Percentiles rank a stretch among this genome's conserved stretches.
Evolutionary conservation across 1,140 invertebrate species (phyloP).

Genomic region (Hyles euphorbiae): DNA sequence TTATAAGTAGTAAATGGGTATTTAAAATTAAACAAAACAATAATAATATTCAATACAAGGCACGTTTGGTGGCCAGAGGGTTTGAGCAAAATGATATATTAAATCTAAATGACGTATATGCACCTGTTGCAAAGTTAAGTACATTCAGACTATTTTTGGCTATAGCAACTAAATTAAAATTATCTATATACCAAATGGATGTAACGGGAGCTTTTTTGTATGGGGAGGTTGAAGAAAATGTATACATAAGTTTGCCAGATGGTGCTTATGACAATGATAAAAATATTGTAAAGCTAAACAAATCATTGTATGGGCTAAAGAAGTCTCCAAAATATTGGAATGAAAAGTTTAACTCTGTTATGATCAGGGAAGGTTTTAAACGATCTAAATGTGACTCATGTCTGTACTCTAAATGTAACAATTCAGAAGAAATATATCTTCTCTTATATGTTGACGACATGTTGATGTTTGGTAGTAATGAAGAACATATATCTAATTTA

Average conservation of each 20-base stretch:
- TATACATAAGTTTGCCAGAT: conserved; percentile 24
- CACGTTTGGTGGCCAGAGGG: conserved; percentile 31
- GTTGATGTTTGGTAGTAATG: conserved; percentile 32
- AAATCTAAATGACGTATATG: conserved; percentile 32
- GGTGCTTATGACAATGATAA: conserved; percentile 21
- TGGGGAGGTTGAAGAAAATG: conserved; percentile 29
- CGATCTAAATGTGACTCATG: conserved; percentile 33
- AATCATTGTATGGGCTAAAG: conserved; percentile 37
- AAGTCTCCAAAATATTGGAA: conserved; percentile 36
- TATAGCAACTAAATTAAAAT: conserved; percentile 31
- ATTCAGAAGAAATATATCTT: conserved; percentile 33
- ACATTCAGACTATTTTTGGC: conserved; percentile 35
- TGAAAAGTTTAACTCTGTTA: conserved; percentile 33
- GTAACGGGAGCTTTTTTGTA: conserved; percentile 35
- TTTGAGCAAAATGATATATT: conserved; percentile 35
- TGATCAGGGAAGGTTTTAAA: conserved; percentile 28
- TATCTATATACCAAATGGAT: conserved; percentile 39
- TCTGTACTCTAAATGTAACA: conserved; percentile 28
- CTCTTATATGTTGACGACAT: conserved; percentile 56
- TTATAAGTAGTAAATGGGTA: conserved; percentile 37
- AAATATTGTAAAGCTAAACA: conserved; percentile 34
- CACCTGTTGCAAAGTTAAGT: conserved; percentile 38
- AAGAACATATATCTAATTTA: conserved; percentile 25
- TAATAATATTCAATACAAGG: conserved; percentile 30
- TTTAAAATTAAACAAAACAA: conserved; percentile 33